Percentiles rank a stretch among this genome's conserved stretches.
Conservation (phyloP, 2,113 vertebrate species). For the Amblyopsis rosae region DNA sequence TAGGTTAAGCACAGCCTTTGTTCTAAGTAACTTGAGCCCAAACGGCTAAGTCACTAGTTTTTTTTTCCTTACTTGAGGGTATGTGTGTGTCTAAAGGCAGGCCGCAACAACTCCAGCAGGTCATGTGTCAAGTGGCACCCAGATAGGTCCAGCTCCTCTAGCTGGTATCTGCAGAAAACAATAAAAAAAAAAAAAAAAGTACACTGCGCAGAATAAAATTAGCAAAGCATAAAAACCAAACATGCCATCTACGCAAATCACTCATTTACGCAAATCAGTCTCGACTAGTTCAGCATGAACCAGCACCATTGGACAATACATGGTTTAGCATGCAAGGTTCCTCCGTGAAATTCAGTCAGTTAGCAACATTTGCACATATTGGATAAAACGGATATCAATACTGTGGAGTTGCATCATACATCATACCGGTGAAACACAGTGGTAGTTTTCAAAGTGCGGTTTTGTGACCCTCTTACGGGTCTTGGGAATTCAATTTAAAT, state of each 20-base stretch:
- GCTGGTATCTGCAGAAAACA: slow-evolving; percentile 53
- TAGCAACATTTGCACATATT: too few relatives aligned
- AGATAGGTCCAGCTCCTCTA: slow-evolving; percentile 86
- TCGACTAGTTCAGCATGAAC: too few relatives aligned
- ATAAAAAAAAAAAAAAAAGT: background rate
- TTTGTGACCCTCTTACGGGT: too few relatives aligned
- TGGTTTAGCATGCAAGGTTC: too few relatives aligned
- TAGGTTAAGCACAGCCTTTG: background rate
- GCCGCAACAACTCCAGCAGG: slow-evolving; percentile 79
- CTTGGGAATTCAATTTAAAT: too few relatives aligned
- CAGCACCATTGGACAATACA: too few relatives aligned
- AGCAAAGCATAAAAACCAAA: background rate
- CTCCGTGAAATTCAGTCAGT: too few relatives aligned
- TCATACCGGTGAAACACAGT: too few relatives aligned
- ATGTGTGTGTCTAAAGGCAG: slow-evolving; percentile 82
- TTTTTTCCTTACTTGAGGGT: slow-evolving; percentile 84
- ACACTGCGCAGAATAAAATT: background rate
- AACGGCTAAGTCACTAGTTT: too few relatives aligned
- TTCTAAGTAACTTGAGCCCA: too few relatives aligned
- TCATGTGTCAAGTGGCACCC: slow-evolving; percentile 85
- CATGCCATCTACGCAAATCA: background rate
- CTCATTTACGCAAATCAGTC: too few relatives aligned
- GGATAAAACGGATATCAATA: background rate
- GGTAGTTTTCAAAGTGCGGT: background rate
- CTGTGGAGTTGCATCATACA: background rate